A percentile compares a stretch with the other conserved stretches of the same genome.
These are phyloP conservation scores for Serinus canaria DNA, from an alignment of 2,113 vertebrate species.

Conservation along the genomic window DNA sequence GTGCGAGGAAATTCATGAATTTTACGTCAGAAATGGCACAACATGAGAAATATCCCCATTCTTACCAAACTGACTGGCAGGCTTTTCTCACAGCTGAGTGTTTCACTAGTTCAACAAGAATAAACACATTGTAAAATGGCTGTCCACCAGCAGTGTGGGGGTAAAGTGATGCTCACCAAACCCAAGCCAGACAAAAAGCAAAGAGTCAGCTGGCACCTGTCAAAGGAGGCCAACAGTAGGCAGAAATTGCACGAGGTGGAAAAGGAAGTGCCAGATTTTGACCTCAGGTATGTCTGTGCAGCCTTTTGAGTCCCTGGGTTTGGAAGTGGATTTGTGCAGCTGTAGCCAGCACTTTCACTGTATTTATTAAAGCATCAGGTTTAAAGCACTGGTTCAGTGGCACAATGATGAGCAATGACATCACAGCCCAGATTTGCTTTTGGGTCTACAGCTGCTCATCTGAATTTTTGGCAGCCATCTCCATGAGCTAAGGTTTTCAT, in stretches of 20 bases:
- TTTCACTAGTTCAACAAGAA: not conserved
- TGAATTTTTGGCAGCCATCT: slow-evolving; percentile 12
- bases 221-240: not conserved
- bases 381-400: not conserved
- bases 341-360: not conserved
- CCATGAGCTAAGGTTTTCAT: not conserved
- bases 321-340: not conserved
- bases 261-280: not conserved
- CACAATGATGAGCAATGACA: slow-evolving; percentile 1
- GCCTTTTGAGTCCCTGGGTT: not conserved
- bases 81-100: not conserved
- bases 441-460: not conserved
- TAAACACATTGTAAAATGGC: not conserved
- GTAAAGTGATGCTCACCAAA: not conserved
- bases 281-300: not conserved
- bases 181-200: not conserved
- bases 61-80: not conserved
- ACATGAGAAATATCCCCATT: not conserved
- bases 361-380: not conserved
- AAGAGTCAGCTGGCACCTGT: not conserved
- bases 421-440: not conserved
- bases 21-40: not conserved
- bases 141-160: not conserved
- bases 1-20: not conserved
- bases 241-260: not conserved